Percentiles rank a stretch among this genome's conserved stretches.
phyloP scores from a whole-genome alignment of 2,888 invertebrate species.

The Papilio demoleus region DNA sequence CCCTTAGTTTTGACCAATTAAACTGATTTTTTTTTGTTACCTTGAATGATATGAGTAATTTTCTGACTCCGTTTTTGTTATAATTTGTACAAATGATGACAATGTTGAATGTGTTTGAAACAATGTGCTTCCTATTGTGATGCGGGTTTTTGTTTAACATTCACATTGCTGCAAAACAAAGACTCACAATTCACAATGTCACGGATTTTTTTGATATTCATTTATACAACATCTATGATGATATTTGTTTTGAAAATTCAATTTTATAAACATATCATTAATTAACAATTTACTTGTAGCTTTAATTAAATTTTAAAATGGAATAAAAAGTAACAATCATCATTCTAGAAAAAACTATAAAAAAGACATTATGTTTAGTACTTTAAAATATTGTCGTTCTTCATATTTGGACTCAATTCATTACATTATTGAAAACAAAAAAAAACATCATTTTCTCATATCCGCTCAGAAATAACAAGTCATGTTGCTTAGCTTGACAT shows the following conservation, averaged over 20 bases:
- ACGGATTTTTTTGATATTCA: not conserved
- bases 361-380: not conserved
- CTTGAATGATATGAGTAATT: not conserved
- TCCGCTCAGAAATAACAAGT: conserved; percentile 23
- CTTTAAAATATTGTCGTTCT: not conserved
- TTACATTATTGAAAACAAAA: not conserved
- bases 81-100: conserved; percentile 13
- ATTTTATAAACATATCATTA: not conserved
- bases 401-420: not conserved
- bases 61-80: not conserved
- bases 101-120: conserved; percentile 1
- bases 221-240: not conserved
- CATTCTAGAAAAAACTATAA: too few relatives aligned
- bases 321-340: too few relatives aligned
- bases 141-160: conserved; percentile 33
- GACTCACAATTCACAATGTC: conserved; percentile 13
- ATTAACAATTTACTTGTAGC: too few relatives aligned
- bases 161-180: conserved; percentile 11
- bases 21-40: too few relatives aligned
- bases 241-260: not conserved
- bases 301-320: too few relatives aligned
- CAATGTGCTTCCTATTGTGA: conserved; percentile 9
- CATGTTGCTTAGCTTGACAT: conserved; percentile 26
- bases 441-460: not conserved
- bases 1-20: too few relatives aligned